A percentile compares a stretch with the other conserved stretches of the same genome.
phyloP scores from a whole-genome alignment of 35 echinoderm and acorn worm genomes.

The Apostichopus japonicus region DNA sequence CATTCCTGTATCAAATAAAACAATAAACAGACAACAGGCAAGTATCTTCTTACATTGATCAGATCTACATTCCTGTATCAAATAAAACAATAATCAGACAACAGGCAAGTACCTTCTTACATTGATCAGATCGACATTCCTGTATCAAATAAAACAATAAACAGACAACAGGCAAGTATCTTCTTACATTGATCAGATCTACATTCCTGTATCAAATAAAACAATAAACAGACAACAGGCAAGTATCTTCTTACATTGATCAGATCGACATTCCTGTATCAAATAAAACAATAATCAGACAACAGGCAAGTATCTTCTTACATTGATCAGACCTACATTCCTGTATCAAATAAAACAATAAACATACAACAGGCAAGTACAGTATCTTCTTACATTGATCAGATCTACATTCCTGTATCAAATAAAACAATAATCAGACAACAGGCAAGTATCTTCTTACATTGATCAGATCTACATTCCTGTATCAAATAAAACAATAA shows the following conservation, averaged over 20 bases:
- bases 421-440: background rate
- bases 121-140: background rate
- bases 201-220: background rate
- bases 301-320: background rate
- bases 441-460: background rate
- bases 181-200: background rate
- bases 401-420: background rate
- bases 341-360: background rate
- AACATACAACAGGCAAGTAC: background rate
- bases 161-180: background rate
- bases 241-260: background rate
- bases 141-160: background rate
- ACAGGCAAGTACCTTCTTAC: background rate
- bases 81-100: background rate
- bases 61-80: background rate
- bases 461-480: background rate
- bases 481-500: background rate
- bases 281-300: background rate
- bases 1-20: background rate
- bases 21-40: background rate
- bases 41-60: slow-evolving; percentile 4
- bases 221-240: background rate
- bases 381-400: slow-evolving; percentile 8
- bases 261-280: background rate
- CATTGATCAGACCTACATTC: background rate